Evolutionary conservation across 2,113 vertebrate species (phyloP).

Genomic region (Pteronura brasiliensis): DNA sequence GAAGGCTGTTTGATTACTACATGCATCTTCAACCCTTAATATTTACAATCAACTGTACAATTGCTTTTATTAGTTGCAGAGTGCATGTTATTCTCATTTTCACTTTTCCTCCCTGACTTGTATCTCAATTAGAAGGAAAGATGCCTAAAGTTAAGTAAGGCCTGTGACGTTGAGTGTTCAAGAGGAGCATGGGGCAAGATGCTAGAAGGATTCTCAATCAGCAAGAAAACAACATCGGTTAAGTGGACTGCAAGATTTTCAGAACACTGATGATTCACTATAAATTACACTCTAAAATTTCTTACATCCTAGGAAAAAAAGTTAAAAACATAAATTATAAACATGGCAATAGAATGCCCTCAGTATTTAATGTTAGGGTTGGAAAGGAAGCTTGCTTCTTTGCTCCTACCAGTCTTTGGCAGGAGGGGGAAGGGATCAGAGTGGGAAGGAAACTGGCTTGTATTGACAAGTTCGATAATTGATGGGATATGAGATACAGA

Average conservation of each 20-base stretch:
- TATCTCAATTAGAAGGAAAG: background rate
- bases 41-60: slow-evolving; percentile 8
- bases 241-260: background rate
- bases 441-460: background rate
- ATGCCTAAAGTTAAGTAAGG: background rate
- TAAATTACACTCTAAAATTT: background rate
- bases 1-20: background rate
- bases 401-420: background rate
- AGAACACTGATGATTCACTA: background rate
- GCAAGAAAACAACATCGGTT: background rate
- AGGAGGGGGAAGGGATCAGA: background rate
- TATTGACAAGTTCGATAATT: background rate
- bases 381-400: background rate
- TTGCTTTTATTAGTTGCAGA: background rate
- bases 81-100: background rate
- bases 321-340: background rate
- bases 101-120: background rate
- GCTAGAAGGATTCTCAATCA: background rate
- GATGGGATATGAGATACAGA: background rate
- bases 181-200: background rate
- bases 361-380: background rate
- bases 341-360: background rate
- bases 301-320: background rate
- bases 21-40: background rate
- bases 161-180: background rate